Conservation (phyloP, 1,140 invertebrate species). For the Trypoxylus dichotomus region DNA sequence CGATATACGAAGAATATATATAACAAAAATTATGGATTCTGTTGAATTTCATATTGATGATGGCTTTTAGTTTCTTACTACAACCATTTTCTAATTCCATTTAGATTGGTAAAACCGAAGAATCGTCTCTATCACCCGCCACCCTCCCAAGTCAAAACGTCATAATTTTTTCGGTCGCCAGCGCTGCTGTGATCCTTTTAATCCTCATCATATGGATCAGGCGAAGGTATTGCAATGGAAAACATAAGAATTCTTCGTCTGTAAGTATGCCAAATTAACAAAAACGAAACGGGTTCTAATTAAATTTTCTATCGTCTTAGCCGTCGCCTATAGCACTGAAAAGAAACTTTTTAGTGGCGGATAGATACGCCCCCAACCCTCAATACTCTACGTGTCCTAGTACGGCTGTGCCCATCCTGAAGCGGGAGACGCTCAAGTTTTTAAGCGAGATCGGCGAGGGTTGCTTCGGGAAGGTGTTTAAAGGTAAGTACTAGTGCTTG, state of each 20-base stretch:
- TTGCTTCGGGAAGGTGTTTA: slow-evolving; percentile 90
- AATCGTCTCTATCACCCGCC: neutral
- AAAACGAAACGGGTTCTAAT: neutral
- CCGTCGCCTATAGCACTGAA: slow-evolving; percentile 60
- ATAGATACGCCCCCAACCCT: slow-evolving; percentile 76
- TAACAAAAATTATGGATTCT: no score
- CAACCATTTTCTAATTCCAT: neutral
- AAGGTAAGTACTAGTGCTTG: slow-evolving; percentile 61
- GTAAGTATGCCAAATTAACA: slow-evolving; percentile 28
- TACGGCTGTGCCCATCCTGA: slow-evolving; percentile 64
- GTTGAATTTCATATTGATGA: no score
- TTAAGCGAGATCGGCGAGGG: slow-evolving; percentile 84
- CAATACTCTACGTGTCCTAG: slow-evolving; percentile 67
- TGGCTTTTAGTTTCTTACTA: no score
- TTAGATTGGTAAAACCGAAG: neutral
- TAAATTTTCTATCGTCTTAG: slow-evolving; percentile 45
- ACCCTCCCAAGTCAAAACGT: neutral
- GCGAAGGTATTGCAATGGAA: slow-evolving; percentile 15
- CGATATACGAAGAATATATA: no score
- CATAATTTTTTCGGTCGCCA: neutral
- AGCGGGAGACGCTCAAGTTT: slow-evolving; percentile 67
- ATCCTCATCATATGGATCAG: slow-evolving; percentile 13
- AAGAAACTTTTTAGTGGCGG: slow-evolving; percentile 65
- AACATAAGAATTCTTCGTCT: slow-evolving; percentile 31
- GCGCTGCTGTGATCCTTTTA: slow-evolving; percentile 26